These are phyloP conservation scores for Antennarius striatus DNA, from an alignment of 2,113 vertebrate genomes.

Conservation along the genomic window DNA sequence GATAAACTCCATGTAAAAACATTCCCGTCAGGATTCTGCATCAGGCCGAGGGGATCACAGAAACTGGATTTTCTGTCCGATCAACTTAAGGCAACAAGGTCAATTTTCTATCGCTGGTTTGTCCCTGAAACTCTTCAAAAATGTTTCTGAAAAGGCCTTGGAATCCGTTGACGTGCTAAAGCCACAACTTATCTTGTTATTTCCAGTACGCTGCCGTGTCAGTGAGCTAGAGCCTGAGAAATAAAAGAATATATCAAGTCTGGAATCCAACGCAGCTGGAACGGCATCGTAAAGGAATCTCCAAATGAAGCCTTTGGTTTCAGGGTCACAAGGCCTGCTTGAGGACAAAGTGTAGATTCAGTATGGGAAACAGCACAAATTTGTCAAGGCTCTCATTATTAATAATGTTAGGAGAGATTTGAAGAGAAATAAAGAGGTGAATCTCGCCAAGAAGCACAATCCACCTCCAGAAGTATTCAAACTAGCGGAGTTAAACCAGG, in stretches of 20 bases:
- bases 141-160: no score
- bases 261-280: slow-evolving; percentile 38
- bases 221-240: slow-evolving; percentile 26
- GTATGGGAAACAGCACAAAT: slow-evolving; percentile 11
- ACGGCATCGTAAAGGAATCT: slow-evolving; percentile 12
- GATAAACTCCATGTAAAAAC: no score
- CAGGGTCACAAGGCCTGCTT: slow-evolving; percentile 26
- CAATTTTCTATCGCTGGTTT: no score
- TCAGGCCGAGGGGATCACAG: no score
- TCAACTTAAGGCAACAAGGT: no score
- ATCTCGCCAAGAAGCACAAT: background rate
- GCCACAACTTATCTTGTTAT: slow-evolving; percentile 17
- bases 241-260: slow-evolving; percentile 26
- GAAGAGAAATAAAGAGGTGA: background rate
- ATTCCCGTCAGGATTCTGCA: no score
- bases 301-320: slow-evolving; percentile 28
- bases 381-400: slow-evolving; percentile 3
- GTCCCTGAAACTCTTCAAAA: no score
- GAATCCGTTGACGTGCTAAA: background rate
- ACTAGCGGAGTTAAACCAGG: background rate
- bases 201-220: slow-evolving; percentile 4
- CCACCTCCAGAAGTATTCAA: slow-evolving; percentile 1
- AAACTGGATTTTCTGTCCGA: no score
- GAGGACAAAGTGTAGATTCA: slow-evolving; percentile 2
- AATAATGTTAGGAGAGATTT: background rate